Base-by-base conservation (phyloP, 1,140 invertebrate species). In the Brachystomella parvula region DNA sequence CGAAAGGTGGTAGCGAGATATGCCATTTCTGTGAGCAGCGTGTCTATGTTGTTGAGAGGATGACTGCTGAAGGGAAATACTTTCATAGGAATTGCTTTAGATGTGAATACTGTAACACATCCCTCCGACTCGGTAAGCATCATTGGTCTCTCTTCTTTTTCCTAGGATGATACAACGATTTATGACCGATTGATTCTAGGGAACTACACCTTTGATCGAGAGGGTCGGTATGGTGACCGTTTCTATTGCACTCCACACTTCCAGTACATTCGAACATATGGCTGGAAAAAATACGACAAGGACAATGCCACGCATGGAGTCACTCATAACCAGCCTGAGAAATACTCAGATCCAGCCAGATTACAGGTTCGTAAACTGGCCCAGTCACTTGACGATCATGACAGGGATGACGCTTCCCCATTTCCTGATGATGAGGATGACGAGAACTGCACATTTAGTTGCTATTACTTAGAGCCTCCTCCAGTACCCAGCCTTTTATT, bases 21-120 rank as follows among this genome's bases (percentile, higher is more conserved):
- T 94, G 91, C 76, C 88, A 90, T 77, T 91, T 92, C 79, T 95
- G 92, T 78, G 82, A 85, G 65, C 89, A 91, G 77, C 82, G 88
- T 19, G 92, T 94, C 31, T 94, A 94, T 76, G 80, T 93, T 19
- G 89, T 94, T 85, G 91, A 95, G 77, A 82, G 89, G 65, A 82
- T 92, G 72, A 89, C 83, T 74, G 88, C 90, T 3, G 90, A 94
- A 80, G 89, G 89, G 47, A 84, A 87, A 74, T 89, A 89, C 74
- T 91, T 94, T 77, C 92, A 95, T 80, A 81, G 90, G 56, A 86
- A 86, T 64, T 92, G 90, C 77, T 89, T 92, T 75, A 84, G 84
- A 74, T 88, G 85, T 76, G 85, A 88, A 78, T 88, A 87, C 77
- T 89, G 87, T 73, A 82, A 83, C 65, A 84, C 82, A 59, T 82